A percentile compares a stretch with the other conserved stretches of the same genome.
phyloP scores from a whole-genome alignment of 2,113 vertebrate genomes.

The Athene noctua region DNA sequence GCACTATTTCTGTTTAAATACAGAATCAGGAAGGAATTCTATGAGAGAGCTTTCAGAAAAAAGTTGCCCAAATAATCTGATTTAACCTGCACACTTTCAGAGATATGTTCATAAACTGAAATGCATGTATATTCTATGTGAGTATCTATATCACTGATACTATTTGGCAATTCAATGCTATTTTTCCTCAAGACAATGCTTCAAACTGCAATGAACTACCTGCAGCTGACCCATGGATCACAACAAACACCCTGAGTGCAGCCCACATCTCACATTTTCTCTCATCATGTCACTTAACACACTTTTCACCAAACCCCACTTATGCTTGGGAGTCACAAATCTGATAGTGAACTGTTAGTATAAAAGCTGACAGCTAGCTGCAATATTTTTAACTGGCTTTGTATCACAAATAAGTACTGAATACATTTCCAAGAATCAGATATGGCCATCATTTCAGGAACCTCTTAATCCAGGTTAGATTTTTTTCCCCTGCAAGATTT shows the following conservation, averaged over 20 bases:
- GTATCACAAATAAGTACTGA: not conserved
- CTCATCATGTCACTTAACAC: not conserved
- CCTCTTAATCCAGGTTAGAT: not conserved
- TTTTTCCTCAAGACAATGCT: not conserved
- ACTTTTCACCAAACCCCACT: not conserved
- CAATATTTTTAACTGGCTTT: not conserved
- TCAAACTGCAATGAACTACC: not conserved
- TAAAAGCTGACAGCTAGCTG: not conserved
- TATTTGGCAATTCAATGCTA: not conserved
- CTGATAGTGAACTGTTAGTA: not conserved
- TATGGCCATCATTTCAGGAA: not conserved
- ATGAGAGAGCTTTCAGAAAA: not conserved
- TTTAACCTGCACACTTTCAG: not conserved
- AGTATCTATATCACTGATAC: not conserved
- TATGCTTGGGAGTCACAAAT: not conserved
- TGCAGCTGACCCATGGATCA: not conserved
- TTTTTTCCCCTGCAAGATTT: not conserved
- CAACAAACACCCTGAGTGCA: not conserved
- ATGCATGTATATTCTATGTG: rapidly evolving
- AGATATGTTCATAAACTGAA: not conserved
- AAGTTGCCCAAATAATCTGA: not conserved
- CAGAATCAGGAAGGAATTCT: not conserved
- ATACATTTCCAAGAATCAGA: not conserved
- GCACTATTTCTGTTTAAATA: not conserved
- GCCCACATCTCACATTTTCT: not conserved